A percentile compares a stretch with the other conserved stretches of the same genome.
Evolutionary conservation across 2,113 vertebrate genomes (phyloP).

Genomic region (Pristiophorus japonicus): DNA sequence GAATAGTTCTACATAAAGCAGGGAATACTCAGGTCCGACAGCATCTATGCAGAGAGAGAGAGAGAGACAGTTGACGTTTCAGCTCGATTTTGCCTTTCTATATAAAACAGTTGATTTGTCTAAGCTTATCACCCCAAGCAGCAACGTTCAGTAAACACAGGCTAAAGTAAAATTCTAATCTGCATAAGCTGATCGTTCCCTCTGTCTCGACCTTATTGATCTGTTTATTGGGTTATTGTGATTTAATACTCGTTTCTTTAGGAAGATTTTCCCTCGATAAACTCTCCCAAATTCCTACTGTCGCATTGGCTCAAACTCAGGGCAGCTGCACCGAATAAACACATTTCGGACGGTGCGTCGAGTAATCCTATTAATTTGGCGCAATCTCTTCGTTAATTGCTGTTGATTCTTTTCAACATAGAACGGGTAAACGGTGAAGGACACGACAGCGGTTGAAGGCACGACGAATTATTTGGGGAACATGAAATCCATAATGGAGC

Average conservation of each 20-base stretch:
- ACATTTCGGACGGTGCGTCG: background rate
- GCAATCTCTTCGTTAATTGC: background rate
- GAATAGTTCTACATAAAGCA: background rate
- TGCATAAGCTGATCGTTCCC: background rate
- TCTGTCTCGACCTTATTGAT: background rate
- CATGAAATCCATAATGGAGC: background rate
- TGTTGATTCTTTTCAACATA: background rate
- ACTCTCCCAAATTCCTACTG: background rate
- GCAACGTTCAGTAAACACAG: background rate
- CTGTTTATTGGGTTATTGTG: background rate
- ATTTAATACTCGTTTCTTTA: background rate
- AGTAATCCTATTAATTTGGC: background rate
- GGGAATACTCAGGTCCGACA: too few species aligned
- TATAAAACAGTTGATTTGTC: too few species aligned
- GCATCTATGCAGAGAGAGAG: too few species aligned
- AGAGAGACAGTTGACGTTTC: too few species aligned
- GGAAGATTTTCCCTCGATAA: background rate
- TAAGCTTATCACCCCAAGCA: background rate
- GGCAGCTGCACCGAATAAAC: background rate
- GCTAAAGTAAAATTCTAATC: background rate
- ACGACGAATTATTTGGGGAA: background rate
- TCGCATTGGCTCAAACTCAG: background rate
- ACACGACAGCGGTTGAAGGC: background rate
- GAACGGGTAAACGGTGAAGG: background rate
- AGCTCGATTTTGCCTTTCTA: too few species aligned